Conservation (phyloP, 1,140 invertebrate species). For the Aphidius ervi region DNA sequence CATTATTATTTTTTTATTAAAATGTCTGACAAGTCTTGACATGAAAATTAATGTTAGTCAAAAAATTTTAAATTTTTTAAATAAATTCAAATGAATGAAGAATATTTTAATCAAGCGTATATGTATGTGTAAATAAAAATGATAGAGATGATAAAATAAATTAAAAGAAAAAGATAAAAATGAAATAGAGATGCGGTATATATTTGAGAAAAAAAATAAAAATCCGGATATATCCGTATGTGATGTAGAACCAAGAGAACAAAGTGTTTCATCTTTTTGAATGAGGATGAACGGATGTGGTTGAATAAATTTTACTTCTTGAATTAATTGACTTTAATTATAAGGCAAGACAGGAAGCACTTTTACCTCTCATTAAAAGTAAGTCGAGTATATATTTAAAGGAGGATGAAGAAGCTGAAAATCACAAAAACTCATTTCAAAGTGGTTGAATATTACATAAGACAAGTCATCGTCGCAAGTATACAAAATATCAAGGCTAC, state of each 20-base stretch:
- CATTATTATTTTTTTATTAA: too few species aligned
- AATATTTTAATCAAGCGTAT: too few species aligned
- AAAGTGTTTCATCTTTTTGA: slow-evolving; percentile 14
- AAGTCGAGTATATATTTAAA: slow-evolving; percentile 3
- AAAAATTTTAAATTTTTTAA: too few species aligned
- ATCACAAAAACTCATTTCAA: slow-evolving; percentile 6
- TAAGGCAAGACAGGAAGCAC: slow-evolving; percentile 12
- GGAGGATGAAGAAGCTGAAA: background rate
- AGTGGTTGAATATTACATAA: slow-evolving; percentile 7
- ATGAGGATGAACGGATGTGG: slow-evolving; percentile 13
- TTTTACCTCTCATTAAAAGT: slow-evolving; percentile 10
- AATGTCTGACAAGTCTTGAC: too few species aligned
- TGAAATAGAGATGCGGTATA: slow-evolving; percentile 1
- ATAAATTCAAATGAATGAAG: too few species aligned
- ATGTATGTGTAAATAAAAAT: too few species aligned
- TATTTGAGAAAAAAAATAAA: slow-evolving; percentile 6
- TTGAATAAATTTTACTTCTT: slow-evolving; percentile 21
- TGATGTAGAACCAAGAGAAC: slow-evolving; percentile 2
- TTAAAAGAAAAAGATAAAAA: too few species aligned
- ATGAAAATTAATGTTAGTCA: too few species aligned
- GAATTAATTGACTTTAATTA: slow-evolving; percentile 25
- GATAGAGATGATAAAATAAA: too few species aligned
- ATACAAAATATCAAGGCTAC: too few species aligned
- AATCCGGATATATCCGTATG: background rate
- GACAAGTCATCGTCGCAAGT: background rate